phyloP scores from a whole-genome alignment of 2,797 vertebrate genomes.

The Hyperoplus immaculatus region DNA sequence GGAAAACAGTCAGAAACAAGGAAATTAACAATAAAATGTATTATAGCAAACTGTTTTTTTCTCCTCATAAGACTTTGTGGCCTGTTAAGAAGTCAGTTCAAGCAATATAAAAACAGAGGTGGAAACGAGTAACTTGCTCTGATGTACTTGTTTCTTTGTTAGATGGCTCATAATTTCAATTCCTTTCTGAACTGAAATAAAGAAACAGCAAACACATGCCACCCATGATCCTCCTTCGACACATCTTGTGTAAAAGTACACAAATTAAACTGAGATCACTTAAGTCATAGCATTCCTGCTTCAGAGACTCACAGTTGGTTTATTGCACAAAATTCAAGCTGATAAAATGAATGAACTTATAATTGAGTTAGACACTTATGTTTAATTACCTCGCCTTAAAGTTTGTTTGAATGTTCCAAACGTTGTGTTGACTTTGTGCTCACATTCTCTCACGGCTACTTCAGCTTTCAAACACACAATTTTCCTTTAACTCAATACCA shows the following conservation, averaged over 20 bases:
- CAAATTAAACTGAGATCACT: constrained; percentile 13
- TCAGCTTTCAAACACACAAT: too few relatives aligned
- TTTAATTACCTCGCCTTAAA: constrained; percentile 11
- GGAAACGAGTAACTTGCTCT: too few relatives aligned
- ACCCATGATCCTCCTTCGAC: not conserved
- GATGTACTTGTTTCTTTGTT: not conserved
- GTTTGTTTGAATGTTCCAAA: constrained; percentile 12
- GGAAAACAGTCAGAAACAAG: constrained; percentile 3
- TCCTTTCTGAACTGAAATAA: not conserved
- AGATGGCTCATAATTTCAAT: not conserved
- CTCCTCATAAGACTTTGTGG: too few relatives aligned
- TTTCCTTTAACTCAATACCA: too few relatives aligned
- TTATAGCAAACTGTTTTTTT: too few relatives aligned
- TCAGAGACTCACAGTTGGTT: not conserved
- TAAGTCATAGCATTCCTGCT: not conserved
- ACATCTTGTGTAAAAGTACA: constrained; percentile 10
- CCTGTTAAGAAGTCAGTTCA: not conserved
- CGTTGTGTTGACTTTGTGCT: not conserved
- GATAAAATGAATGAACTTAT: not conserved
- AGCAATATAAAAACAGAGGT: not conserved
- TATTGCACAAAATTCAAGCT: not conserved
- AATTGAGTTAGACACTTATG: not conserved
- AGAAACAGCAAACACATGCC: not conserved
- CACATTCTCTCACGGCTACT: not conserved
- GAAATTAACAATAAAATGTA: too few relatives aligned